A percentile compares a stretch with the other conserved stretches of the same genome.
phyloP scores from a whole-genome alignment of 53 echinoderm and acorn worm species.

The Patiria pectinifera region DNA sequence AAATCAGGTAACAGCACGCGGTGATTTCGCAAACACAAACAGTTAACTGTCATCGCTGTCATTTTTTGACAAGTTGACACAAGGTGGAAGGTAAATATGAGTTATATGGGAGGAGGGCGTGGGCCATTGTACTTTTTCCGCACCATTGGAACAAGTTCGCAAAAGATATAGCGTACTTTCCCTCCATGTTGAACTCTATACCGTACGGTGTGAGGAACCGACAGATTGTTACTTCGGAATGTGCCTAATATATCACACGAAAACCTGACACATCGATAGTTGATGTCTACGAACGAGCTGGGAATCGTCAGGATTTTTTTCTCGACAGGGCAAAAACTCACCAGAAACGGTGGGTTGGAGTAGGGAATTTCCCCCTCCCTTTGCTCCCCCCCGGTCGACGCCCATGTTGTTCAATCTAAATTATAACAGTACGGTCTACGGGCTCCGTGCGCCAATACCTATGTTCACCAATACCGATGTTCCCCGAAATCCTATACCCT shows the following conservation, averaged over 20 bases:
- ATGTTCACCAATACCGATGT: no score
- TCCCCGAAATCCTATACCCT: no score
- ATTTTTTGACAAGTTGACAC: conserved; percentile 28
- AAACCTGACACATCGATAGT: background rate
- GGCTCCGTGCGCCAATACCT: no score
- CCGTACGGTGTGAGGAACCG: background rate
- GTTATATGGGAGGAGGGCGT: background rate
- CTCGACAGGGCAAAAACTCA: no score
- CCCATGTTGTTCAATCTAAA: no score
- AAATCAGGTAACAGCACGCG: conserved; percentile 10
- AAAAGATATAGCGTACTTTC: background rate
- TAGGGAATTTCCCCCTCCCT: no score
- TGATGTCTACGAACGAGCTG: background rate
- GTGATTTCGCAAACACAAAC: background rate
- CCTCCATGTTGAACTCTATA: background rate
- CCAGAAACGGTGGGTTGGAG: no score
- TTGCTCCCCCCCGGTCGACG: no score
- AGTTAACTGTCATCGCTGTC: background rate
- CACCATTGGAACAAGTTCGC: no score
- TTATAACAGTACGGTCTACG: no score
- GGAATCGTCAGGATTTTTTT: no score
- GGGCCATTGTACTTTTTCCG: conserved; percentile 1
- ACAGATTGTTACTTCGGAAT: background rate
- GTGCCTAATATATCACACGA: background rate
- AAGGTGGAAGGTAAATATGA: background rate